These are phyloP conservation scores for Phlogophora meticulosa DNA, from an alignment of 2,888 invertebrate species.

Conservation along the genomic window DNA sequence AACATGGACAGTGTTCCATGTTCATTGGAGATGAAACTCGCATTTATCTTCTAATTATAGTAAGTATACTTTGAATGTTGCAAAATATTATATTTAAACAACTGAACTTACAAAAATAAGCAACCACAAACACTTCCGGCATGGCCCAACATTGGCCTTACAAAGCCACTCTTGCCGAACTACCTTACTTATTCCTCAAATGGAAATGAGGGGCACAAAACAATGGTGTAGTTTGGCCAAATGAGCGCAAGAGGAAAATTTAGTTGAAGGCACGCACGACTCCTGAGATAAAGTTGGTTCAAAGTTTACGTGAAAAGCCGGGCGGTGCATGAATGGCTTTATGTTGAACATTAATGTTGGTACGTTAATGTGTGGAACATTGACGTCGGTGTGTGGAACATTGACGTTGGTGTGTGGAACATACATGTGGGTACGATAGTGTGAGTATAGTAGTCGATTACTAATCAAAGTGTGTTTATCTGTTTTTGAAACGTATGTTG, in stretches of 20 bases:
- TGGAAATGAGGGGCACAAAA: constrained; percentile 67
- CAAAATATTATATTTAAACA: too few relatives aligned
- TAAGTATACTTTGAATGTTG: too few relatives aligned
- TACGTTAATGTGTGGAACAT: constrained; percentile 6
- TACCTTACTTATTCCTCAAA: constrained; percentile 49
- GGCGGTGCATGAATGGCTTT: constrained; percentile 48
- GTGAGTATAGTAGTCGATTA: constrained; percentile 26
- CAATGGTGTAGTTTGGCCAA: constrained; percentile 71
- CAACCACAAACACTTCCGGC: background rate
- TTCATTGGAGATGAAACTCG: too few relatives aligned
- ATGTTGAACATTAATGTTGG: constrained; percentile 25
- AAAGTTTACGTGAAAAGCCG: constrained; percentile 63
- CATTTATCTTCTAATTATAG: too few relatives aligned
- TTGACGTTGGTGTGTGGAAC: constrained; percentile 1
- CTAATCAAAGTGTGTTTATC: constrained; percentile 60
- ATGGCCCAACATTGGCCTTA: constrained; percentile 40
- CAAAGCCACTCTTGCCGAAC: constrained; percentile 36
- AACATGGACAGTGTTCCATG: too few relatives aligned
- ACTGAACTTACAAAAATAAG: too few relatives aligned
- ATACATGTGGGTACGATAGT: constrained; percentile 9
- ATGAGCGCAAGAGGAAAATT: constrained; percentile 64
- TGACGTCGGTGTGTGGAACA: background rate
- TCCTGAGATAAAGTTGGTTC: constrained; percentile 56
- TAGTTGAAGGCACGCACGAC: constrained; percentile 49
- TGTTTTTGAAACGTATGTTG: constrained; percentile 38